Percentiles rank a stretch among this genome's conserved stretches.
phyloP scores from a whole-genome alignment of 2,797 vertebrate genomes.

The Periophthalmus magnuspinnatus region DNA sequence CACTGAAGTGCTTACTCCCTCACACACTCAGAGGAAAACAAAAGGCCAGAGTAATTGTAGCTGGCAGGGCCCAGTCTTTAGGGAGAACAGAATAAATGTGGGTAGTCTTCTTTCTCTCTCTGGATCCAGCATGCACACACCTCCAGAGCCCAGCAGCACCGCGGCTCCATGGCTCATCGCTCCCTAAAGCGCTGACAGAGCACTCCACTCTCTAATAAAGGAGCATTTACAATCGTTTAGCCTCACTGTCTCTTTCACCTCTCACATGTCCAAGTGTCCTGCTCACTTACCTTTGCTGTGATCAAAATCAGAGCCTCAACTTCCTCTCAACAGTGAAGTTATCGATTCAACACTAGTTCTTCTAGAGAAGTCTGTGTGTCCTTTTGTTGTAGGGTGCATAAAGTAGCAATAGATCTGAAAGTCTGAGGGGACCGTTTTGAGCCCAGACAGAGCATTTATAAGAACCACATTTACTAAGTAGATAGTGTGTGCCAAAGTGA shows the following conservation, averaged over 20 bases:
- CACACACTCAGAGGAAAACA: slow-evolving; percentile 24
- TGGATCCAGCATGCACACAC: slow-evolving; percentile 31
- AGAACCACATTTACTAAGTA: too few species aligned
- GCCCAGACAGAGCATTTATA: too few species aligned
- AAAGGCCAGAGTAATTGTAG: slow-evolving; percentile 44
- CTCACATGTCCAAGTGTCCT: not conserved
- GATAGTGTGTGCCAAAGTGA: too few species aligned
- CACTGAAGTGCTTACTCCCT: not conserved
- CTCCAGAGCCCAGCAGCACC: slow-evolving; percentile 9
- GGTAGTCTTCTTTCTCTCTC: slow-evolving; percentile 23
- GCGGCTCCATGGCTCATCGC: slow-evolving; percentile 50
- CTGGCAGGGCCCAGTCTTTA: slow-evolving; percentile 41
- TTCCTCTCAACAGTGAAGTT: not conserved
- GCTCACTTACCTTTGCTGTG: not conserved
- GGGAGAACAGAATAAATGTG: slow-evolving; percentile 51
- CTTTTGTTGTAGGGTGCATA: not conserved
- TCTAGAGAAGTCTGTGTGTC: not conserved
- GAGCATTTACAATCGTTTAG: slow-evolving; percentile 35
- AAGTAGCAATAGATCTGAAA: not conserved
- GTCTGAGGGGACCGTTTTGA: too few species aligned
- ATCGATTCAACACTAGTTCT: not conserved
- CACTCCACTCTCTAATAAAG: slow-evolving; percentile 56
- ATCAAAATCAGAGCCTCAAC: not conserved
- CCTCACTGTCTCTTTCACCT: not conserved
- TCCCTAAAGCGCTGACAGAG: slow-evolving; percentile 60